Percentiles rank a stretch among this genome's conserved stretches.
Conservation (phyloP, 2,797 vertebrate species). For the Esox lucius region DNA sequence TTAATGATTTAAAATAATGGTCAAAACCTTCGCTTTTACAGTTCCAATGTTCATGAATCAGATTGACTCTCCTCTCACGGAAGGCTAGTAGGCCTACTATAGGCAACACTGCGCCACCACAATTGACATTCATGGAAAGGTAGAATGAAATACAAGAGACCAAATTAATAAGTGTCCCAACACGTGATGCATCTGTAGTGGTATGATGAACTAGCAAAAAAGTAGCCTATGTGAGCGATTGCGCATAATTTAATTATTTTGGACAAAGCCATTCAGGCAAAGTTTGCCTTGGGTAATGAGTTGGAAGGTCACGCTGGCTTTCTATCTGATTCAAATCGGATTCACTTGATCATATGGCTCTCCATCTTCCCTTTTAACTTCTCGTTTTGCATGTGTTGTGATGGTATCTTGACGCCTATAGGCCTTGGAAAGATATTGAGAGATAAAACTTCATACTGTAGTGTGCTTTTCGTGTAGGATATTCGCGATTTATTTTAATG, state of each 20-base stretch:
- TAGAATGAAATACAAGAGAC: background rate
- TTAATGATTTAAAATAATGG: background rate
- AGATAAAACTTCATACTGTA: background rate
- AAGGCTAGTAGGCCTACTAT: background rate
- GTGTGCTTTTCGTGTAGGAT: background rate
- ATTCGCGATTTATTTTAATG: background rate
- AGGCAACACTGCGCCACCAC: too few relatives aligned
- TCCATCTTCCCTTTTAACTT: background rate
- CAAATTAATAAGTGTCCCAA: background rate
- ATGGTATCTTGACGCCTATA: background rate
- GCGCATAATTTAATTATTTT: background rate
- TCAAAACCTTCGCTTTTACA: background rate
- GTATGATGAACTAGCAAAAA: background rate
- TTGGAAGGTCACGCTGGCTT: slow-evolving; percentile 30
- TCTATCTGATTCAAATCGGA: slow-evolving; percentile 19
- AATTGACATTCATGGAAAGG: background rate
- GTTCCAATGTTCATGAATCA: background rate
- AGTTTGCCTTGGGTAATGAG: slow-evolving; percentile 24
- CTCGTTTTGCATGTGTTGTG: background rate
- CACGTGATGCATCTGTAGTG: background rate
- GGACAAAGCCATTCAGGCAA: slow-evolving; percentile 5
- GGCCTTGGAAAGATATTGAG: background rate
- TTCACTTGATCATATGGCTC: slow-evolving; percentile 7
- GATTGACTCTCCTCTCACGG: background rate
- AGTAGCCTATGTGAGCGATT: background rate